phyloP scores from a whole-genome alignment of 2,113 vertebrate species.

The Typhlomys cinereus region DNA sequence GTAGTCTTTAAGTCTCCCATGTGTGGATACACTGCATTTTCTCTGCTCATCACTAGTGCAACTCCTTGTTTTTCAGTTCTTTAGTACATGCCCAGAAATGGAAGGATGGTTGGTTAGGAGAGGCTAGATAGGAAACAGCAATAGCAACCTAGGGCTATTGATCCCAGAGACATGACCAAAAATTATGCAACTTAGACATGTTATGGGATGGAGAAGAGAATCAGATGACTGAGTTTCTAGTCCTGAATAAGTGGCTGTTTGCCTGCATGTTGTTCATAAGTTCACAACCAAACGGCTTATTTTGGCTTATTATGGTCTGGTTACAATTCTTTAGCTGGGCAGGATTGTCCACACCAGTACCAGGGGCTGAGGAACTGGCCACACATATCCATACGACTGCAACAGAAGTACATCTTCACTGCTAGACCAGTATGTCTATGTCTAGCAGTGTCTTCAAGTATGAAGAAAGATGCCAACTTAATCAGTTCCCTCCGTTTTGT shows the following conservation, averaged over 20 bases:
- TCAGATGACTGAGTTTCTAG: conserved; percentile 3
- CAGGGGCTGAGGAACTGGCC: too few relatives aligned
- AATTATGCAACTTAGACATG: background rate
- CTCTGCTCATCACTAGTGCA: background rate
- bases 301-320: too few relatives aligned
- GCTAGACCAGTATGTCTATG: too few relatives aligned
- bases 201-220: background rate
- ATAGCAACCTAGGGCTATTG: background rate
- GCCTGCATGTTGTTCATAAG: too few relatives aligned
- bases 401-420: too few relatives aligned
- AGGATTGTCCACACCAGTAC: too few relatives aligned
- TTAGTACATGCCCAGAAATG: background rate
- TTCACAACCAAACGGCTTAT: too few relatives aligned
- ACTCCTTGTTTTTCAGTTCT: background rate
- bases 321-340: too few relatives aligned
- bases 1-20: background rate
- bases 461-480: too few relatives aligned
- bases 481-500: too few relatives aligned
- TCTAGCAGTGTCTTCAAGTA: too few relatives aligned
- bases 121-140: background rate
- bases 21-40: background rate
- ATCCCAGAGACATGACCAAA: background rate
- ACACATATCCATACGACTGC: too few relatives aligned
- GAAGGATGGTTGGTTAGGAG: background rate
- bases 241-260: background rate